Evolutionary conservation across 64 coral and sea anemone species (phyloP).

Genomic region (Trachythela sp.): DNA sequence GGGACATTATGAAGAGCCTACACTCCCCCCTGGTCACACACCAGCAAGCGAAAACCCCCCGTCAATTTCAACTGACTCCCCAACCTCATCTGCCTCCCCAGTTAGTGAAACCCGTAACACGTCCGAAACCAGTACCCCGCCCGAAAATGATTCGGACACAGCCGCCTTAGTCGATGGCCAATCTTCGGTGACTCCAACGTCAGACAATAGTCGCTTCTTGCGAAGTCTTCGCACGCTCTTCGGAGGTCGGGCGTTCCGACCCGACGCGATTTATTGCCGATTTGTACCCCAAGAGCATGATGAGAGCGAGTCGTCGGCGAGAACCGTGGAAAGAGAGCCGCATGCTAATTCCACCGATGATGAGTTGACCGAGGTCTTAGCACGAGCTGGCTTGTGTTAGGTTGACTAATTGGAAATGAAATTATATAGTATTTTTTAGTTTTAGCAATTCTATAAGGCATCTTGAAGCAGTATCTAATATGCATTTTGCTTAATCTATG

Average conservation of each 20-base stretch:
- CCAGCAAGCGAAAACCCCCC: background rate
- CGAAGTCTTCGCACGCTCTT: background rate
- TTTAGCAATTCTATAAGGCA: too few relatives aligned
- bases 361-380: background rate
- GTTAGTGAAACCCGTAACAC: background rate
- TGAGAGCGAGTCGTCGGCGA: background rate
- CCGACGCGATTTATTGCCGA: background rate
- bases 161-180: background rate
- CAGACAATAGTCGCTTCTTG: background rate
- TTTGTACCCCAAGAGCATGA: background rate
- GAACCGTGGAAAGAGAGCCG: background rate
- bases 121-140: background rate
- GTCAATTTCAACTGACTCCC: background rate
- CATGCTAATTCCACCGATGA: background rate
- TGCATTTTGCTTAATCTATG: too few relatives aligned
- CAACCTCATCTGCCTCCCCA: background rate
- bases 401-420: background rate
- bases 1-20: background rate
- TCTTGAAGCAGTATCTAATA: too few relatives aligned
- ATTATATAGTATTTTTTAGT: background rate
- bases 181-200: background rate
- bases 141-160: background rate
- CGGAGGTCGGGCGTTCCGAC: background rate
- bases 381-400: slow-evolving; percentile 7
- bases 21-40: background rate